phyloP scores from a whole-genome alignment of 2,888 invertebrate genomes.

The Stenolophus ochropezus region DNA sequence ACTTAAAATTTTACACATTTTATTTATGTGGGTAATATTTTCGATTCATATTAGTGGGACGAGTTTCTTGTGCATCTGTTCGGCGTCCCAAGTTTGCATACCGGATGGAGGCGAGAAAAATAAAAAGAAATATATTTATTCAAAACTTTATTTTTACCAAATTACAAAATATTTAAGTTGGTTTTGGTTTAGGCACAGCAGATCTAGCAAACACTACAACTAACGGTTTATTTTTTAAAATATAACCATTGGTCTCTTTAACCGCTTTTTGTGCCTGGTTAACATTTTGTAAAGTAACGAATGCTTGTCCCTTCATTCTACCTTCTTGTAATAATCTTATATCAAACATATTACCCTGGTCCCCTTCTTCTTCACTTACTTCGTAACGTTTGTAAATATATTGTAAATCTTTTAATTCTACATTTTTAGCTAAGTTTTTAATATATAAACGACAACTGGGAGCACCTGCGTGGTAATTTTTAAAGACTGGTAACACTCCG shows the following conservation, averaged over 20 bases:
- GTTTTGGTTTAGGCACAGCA: constrained; percentile 54
- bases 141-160: constrained; percentile 7
- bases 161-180: constrained; percentile 34
- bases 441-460: constrained; percentile 91
- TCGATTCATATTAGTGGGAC: no score
- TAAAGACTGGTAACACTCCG: constrained; percentile 85
- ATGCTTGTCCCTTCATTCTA: constrained; percentile 97
- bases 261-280: constrained; percentile 84
- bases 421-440: constrained; percentile 91
- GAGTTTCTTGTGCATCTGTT: no score
- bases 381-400: constrained; percentile 84
- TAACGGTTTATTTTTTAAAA: constrained; percentile 91
- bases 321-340: constrained; percentile 94
- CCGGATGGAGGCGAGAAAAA: no score
- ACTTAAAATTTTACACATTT: no score
- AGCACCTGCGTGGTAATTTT: constrained; percentile 88
- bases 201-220: constrained; percentile 90
- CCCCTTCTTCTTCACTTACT: constrained; percentile 66
- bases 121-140: neutral
- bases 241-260: constrained; percentile 89
- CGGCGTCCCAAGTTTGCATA: no score
- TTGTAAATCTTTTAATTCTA: constrained; percentile 83
- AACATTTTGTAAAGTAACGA: constrained; percentile 86
- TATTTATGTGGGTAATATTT: no score
- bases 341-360: constrained; percentile 76